These are phyloP conservation scores for Drosophila borborema DNA, from an alignment of 2,888 invertebrate genomes.

Conservation along the genomic window DNA sequence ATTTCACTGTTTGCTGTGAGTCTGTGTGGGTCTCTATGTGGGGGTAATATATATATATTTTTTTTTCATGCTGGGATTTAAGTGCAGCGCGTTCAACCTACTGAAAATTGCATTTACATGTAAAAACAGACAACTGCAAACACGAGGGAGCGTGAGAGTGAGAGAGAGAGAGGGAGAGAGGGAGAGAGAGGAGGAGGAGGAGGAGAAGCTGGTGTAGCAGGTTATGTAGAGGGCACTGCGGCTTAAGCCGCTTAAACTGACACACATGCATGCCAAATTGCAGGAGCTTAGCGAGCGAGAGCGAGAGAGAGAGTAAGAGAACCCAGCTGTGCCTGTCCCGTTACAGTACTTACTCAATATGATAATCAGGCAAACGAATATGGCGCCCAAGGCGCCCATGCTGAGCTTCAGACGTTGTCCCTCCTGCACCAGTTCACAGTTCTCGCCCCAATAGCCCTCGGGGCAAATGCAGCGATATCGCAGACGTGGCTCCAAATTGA, in stretches of 20 bases:
- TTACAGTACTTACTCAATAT: slow-evolving; percentile 94
- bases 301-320: not conserved
- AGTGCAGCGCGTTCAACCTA: slow-evolving; percentile 45
- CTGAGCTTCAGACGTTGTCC: slow-evolving; percentile 97
- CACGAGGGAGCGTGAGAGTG: not conserved
- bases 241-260: slow-evolving; percentile 77
- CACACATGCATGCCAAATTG: slow-evolving; percentile 59
- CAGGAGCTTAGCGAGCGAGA: slow-evolving; percentile 54
- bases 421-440: slow-evolving; percentile 96
- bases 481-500: slow-evolving; percentile 95
- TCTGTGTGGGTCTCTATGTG: not conserved
- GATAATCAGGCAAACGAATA: slow-evolving; percentile 98
- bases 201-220: not conserved
- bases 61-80: slow-evolving; percentile 40
- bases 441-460: slow-evolving; percentile 96
- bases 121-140: slow-evolving; percentile 55
- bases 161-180: not conserved
- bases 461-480: slow-evolving; percentile 95
- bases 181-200: not conserved
- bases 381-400: slow-evolving; percentile 98
- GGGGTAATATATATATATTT: not conserved
- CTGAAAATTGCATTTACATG: slow-evolving; percentile 77
- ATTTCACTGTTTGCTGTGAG: not conserved
- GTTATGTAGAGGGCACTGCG: slow-evolving; percentile 22
- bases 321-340: not conserved